Conservation (phyloP, 2,888 invertebrate species). For the Cephus spinipes region DNA sequence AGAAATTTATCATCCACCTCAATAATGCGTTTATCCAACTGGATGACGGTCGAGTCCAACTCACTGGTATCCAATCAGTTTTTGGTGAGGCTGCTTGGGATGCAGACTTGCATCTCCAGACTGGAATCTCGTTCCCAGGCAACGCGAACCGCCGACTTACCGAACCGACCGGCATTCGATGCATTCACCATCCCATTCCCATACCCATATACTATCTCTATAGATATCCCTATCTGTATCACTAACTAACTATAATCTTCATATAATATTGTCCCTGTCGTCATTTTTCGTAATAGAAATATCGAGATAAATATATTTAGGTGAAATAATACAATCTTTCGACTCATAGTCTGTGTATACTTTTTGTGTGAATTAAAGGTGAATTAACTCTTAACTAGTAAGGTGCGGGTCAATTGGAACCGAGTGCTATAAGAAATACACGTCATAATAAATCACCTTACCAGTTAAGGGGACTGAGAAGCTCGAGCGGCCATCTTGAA, state of each 20-base stretch:
- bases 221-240: background rate
- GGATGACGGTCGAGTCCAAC: background rate
- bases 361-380: background rate
- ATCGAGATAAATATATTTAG: background rate
- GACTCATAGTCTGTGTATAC: background rate
- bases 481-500: background rate
- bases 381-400: background rate
- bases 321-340: background rate
- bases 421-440: background rate
- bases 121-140: slow-evolving; percentile 41
- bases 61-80: slow-evolving; percentile 31
- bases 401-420: background rate
- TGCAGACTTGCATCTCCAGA: slow-evolving; percentile 35
- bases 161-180: background rate
- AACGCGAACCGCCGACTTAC: slow-evolving; percentile 24
- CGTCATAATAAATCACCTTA: background rate
- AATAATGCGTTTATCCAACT: background rate
- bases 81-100: slow-evolving; percentile 40
- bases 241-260: background rate
- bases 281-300: background rate
- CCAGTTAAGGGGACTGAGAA: background rate
- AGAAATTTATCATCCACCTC: background rate
- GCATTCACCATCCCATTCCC: background rate
- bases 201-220: background rate
- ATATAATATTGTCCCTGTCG: background rate